These are phyloP conservation scores for Listrodromus nycthemerus DNA, from an alignment of 2,888 invertebrate species.

Conservation along the genomic window DNA sequence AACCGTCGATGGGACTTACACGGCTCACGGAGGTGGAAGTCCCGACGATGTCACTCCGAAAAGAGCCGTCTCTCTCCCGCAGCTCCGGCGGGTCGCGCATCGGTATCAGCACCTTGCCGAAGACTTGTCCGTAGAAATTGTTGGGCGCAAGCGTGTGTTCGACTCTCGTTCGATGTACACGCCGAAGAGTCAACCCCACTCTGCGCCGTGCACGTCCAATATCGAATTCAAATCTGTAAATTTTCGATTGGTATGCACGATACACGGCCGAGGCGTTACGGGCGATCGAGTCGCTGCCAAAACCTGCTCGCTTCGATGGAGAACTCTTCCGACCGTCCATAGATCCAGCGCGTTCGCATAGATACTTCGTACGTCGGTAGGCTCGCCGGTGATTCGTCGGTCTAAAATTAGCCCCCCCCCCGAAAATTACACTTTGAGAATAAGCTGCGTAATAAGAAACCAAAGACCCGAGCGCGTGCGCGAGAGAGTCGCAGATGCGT, in stretches of 20 bases:
- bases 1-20: conserved; percentile 5
- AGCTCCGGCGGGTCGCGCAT: conserved; percentile 6
- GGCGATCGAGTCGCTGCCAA: conserved; percentile 41
- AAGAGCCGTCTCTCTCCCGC: neutral
- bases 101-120: neutral
- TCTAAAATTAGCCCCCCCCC: conserved; percentile 28
- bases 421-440: neutral
- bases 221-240: conserved; percentile 78
- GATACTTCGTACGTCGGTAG: conserved; percentile 5
- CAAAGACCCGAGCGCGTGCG: neutral
- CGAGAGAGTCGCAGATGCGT: conserved; percentile 46
- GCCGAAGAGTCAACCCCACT: conserved; percentile 15
- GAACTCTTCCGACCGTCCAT: conserved; percentile 60
- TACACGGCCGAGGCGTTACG: conserved; percentile 68
- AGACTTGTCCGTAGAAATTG: conserved; percentile 19
- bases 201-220: conserved; percentile 44
- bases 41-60: neutral
- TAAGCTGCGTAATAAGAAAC: neutral
- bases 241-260: conserved; percentile 78
- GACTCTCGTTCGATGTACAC: neutral
- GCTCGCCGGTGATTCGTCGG: neutral
- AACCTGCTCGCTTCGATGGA: conserved; percentile 50
- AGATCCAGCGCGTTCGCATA: conserved; percentile 14
- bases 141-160: neutral
- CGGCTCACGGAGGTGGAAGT: neutral